A percentile compares a stretch with the other conserved stretches of the same genome.
These are phyloP conservation scores for Mantis religiosa DNA, from an alignment of 2,888 invertebrate species.

Conservation along the genomic window DNA sequence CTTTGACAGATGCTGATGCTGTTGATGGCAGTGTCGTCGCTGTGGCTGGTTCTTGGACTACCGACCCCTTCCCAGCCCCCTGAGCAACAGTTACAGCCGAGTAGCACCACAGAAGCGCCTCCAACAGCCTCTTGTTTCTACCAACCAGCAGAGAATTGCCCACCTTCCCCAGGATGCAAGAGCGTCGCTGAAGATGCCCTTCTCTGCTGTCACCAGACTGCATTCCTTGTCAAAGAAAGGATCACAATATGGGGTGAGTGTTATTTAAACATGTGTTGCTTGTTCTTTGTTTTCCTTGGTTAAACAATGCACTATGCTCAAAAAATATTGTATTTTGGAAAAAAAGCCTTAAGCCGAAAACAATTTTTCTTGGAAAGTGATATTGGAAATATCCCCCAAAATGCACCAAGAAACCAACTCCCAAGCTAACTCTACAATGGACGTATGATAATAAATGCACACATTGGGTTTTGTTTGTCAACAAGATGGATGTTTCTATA, in stretches of 20 bases:
- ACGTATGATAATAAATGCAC: no score
- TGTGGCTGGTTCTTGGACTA: not conserved
- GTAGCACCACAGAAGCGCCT: not conserved
- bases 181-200: constrained; percentile 23
- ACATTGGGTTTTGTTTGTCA: no score
- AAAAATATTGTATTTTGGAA: no score
- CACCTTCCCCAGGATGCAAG: not conserved
- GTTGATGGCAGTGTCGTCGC: not conserved
- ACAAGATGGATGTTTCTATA: no score
- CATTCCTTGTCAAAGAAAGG: constrained; percentile 24
- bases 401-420: no score
- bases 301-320: no score
- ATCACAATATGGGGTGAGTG: not conserved
- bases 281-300: no score
- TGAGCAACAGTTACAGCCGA: not conserved
- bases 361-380: no score
- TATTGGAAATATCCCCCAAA: no score
- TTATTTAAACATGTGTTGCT: no score
- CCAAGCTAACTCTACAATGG: no score
- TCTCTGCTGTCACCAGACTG: constrained; percentile 60
- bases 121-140: not conserved
- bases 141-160: not conserved
- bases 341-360: no score
- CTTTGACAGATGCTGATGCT: not conserved
- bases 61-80: not conserved